phyloP scores from a whole-genome alignment of 2,113 vertebrate genomes.

The Dicerorhinus sumatrensis region DNA sequence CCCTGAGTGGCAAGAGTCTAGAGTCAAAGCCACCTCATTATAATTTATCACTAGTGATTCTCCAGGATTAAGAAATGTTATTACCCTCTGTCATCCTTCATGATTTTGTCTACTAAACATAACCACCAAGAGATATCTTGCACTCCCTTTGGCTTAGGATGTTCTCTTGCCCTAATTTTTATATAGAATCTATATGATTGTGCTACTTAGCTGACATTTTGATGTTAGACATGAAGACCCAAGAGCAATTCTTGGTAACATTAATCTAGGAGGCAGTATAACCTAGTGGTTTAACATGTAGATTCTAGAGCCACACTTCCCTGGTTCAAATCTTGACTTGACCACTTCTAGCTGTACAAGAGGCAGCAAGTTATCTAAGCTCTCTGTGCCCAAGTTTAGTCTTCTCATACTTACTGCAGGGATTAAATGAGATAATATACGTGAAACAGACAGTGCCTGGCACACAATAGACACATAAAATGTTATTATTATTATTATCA shows the following conservation, averaged over 20 bases:
- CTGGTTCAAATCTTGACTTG: not conserved
- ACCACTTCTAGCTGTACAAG: not conserved
- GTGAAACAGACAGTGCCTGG: not conserved
- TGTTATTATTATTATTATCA: not conserved
- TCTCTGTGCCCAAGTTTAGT: not conserved
- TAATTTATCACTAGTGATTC: not conserved
- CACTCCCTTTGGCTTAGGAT: not conserved
- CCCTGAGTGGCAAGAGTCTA: not conserved
- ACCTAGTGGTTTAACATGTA: not conserved
- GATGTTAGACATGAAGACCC: not conserved
- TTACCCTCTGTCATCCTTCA: not conserved
- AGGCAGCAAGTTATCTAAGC: not conserved
- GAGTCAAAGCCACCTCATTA: not conserved
- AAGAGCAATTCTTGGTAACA: not conserved
- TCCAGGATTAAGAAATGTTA: not conserved
- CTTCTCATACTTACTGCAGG: not conserved
- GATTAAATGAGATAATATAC: not conserved
- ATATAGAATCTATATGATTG: not conserved
- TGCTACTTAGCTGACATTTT: not conserved
- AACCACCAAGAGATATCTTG: not conserved
- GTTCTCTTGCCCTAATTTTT: not conserved
- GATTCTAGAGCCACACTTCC: not conserved
- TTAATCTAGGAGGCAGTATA: not conserved
- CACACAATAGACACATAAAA: not conserved
- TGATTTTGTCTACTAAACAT: not conserved